Evolutionary conservation across 2,888 invertebrate genomes (phyloP).

Genomic region (Caenorhabditis sp.): DNA sequence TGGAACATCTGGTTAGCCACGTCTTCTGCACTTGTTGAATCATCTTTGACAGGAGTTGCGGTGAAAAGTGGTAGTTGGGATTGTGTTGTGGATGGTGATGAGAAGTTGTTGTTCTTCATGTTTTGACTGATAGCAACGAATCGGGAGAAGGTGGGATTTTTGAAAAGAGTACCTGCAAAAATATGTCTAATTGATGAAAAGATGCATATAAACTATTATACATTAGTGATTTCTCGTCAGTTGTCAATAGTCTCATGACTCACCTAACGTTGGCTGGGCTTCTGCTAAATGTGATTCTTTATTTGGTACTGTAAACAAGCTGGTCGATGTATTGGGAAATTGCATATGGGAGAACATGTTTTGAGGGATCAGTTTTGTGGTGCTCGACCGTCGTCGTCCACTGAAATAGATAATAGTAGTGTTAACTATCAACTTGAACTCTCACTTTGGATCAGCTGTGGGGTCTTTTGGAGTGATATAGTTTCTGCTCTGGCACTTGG

Average conservation of each 20-base stretch:
- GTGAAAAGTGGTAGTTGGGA: slow-evolving; percentile 23
- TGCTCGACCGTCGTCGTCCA: slow-evolving; percentile 39
- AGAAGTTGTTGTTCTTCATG: slow-evolving; percentile 67
- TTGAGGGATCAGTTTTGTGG: slow-evolving; percentile 49
- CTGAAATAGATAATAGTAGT: background rate
- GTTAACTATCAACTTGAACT: background rate
- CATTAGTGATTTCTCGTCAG: no score
- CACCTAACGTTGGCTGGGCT: slow-evolving; percentile 52
- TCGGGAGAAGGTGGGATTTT: slow-evolving; percentile 67
- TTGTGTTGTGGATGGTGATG: slow-evolving; percentile 38
- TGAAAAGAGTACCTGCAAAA: slow-evolving; percentile 63
- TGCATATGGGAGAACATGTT: slow-evolving; percentile 52
- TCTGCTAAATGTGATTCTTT: slow-evolving; percentile 45
- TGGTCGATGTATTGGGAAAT: slow-evolving; percentile 33
- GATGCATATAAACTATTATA: background rate
- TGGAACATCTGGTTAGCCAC: slow-evolving; percentile 38
- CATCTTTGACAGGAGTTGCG: slow-evolving; percentile 27
- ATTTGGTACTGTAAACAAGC: slow-evolving; percentile 35
- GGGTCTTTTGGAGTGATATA: slow-evolving; percentile 78
- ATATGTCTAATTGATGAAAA: background rate
- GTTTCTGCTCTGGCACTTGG: slow-evolving; percentile 84
- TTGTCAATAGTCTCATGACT: slow-evolving; percentile 17
- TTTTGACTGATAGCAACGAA: slow-evolving; percentile 69
- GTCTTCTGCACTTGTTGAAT: slow-evolving; percentile 27
- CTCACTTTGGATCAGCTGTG: slow-evolving; percentile 34